A percentile compares a stretch with the other conserved stretches of the same genome.
phyloP scores from a whole-genome alignment of 2,113 vertebrate genomes.

The Thunnus maccoyii region DNA sequence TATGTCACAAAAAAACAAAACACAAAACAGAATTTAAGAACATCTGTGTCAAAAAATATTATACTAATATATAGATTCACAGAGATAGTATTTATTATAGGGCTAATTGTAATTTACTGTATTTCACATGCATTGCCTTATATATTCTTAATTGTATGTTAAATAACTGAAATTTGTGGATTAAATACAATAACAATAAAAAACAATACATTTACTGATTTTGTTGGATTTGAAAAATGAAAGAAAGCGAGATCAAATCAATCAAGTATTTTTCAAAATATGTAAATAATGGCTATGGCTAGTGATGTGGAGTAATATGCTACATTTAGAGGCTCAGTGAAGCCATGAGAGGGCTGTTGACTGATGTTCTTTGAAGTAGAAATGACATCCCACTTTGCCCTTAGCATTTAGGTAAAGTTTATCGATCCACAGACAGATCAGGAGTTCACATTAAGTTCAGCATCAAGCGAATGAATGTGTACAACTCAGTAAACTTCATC shows the following conservation, averaged over 20 bases:
- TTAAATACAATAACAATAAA: no score
- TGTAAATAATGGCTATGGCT: background rate
- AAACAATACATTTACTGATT: no score
- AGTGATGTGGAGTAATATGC: background rate
- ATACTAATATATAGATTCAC: background rate
- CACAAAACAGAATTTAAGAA: no score
- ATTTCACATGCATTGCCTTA: background rate
- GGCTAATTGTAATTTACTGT: background rate
- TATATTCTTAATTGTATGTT: background rate
- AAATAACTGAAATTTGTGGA: background rate
- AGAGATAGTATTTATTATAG: background rate
- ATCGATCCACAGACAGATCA: slow-evolving; percentile 20
- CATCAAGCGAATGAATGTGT: slow-evolving; percentile 15
- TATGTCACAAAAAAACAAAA: no score
- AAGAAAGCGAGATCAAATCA: background rate
- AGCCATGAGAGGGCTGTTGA: background rate
- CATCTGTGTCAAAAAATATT: no score
- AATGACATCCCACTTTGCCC: background rate
- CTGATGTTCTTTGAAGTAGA: background rate
- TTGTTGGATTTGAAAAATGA: background rate
- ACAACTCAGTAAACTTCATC: slow-evolving; percentile 10
- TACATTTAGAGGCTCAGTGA: slow-evolving; percentile 5
- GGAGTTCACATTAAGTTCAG: slow-evolving; percentile 23
- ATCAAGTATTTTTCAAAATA: background rate
- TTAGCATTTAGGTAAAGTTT: background rate